Evolutionary conservation across 2,113 vertebrate species (phyloP), one percentile per base, ranked within the genome.

Genomic region (Eurystomus gularis): DNA sequence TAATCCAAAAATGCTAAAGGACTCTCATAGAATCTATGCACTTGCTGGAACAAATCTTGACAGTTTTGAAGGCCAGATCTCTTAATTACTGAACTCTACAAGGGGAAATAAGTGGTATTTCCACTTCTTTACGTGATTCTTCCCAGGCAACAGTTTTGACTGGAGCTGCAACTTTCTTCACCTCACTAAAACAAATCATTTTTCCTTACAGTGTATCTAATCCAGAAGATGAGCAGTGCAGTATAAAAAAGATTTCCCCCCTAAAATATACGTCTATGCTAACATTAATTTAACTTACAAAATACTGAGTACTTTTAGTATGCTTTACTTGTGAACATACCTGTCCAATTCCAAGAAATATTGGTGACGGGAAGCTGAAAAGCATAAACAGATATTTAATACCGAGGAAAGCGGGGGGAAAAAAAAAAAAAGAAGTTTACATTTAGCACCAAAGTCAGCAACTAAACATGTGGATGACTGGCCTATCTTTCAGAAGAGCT

Each of bases 321-420:
- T 39, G 26, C 29, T 88, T 73, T 79, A 77, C 57, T 83, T 52
- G 25, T 58, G 60, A 91, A 97, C 98, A 85, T 98, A 98, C 98
- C 98, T 98, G 98, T 91, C 98, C 98, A 95, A 98, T 93, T 97
- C 97, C 98, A 93, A 98, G 98, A 96, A 98, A 94, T 62, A 98
- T 1, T 40, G 96, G 96, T 79, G 96, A 97, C 2, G 96, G 95
- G 46, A 97, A 97, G 58, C 95, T 96, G 96, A 55, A 97, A 97
- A 96, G 46, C 78, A 97, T 39, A 95, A 12, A 94, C 13, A 97
- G 69, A n/a, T 71, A 93, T 29, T 95, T 82, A 94, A 71, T 52
- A 65, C 10, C 18, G 13, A 83, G 13, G 7, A 37, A 37, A 26
- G 37, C 6, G 28, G 52, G 13, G 28, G 9, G 17, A 55, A 26